Evolutionary conservation across 1,140 invertebrate genomes (phyloP).

Genomic region (Parasteatoda tepidariorum): DNA sequence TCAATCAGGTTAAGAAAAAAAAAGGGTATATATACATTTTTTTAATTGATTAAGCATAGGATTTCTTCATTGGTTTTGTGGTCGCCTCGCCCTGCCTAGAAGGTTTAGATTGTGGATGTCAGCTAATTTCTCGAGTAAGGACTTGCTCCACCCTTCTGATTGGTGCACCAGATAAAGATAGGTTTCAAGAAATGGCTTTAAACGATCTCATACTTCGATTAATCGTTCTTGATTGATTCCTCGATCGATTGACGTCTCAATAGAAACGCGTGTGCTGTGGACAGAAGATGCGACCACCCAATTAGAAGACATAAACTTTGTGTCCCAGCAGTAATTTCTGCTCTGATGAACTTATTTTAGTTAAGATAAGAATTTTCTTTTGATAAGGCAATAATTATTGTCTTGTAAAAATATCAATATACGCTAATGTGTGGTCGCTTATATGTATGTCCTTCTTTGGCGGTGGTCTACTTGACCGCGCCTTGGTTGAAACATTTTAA

Average conservation of each 20-base stretch:
- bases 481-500: constrained; percentile 10
- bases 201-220: constrained; percentile 41
- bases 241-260: constrained; percentile 46
- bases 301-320: constrained; percentile 2
- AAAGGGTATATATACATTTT: background rate
- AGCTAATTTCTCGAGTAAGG: constrained; percentile 2
- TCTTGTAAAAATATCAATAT: background rate
- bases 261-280: background rate
- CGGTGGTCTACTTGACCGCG: constrained; percentile 19
- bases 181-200: background rate
- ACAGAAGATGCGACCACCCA: constrained; percentile 32
- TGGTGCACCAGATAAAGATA: constrained; percentile 1
- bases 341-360: background rate
- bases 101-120: background rate
- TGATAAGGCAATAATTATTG: background rate
- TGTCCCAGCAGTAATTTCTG: constrained; percentile 18
- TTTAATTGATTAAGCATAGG: constrained; percentile 56
- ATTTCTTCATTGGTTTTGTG: constrained; percentile 49
- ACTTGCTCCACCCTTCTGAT: constrained; percentile 39
- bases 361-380: constrained; percentile 1
- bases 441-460: background rate
- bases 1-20: background rate
- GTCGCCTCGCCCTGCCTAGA: constrained; percentile 34
- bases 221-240: constrained; percentile 48
- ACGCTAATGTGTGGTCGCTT: constrained; percentile 12